These are phyloP conservation scores for Cotesia glomerata DNA, from an alignment of 1,140 invertebrate species.

Conservation along the genomic window DNA sequence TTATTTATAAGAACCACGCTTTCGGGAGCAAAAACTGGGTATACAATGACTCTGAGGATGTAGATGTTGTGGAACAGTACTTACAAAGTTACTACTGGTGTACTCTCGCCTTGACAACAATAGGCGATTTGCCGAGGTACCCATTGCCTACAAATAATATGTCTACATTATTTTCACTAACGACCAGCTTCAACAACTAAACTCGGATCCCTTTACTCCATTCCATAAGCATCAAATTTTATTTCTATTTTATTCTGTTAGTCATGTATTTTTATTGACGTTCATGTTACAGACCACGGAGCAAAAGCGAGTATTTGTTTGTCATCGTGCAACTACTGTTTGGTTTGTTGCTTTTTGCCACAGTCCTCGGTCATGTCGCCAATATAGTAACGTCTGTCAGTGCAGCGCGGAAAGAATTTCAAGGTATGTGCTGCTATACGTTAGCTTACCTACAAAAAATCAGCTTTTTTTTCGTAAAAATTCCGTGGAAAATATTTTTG, in stretches of 20 bases:
- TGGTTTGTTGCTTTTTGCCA: constrained; percentile 89
- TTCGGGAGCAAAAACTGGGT: constrained; percentile 92
- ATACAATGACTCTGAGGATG: constrained; percentile 80
- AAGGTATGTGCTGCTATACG: constrained; percentile 73
- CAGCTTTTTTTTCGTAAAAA: background rate
- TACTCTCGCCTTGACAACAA: constrained; percentile 92
- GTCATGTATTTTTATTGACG: background rate
- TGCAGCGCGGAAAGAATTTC: constrained; percentile 92
- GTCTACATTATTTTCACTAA: background rate
- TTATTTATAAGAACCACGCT: constrained; percentile 92
- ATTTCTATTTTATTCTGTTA: background rate
- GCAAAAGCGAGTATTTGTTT: constrained; percentile 90
- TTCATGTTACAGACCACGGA: constrained; percentile 69
- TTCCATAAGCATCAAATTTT: background rate
- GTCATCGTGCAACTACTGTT: constrained; percentile 89
- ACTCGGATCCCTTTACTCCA: too few relatives aligned
- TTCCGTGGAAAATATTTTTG: too few relatives aligned
- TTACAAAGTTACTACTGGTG: constrained; percentile 98
- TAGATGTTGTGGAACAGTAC: constrained; percentile 92
- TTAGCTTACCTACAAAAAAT: background rate
- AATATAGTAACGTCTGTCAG: constrained; percentile 96
- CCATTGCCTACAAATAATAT: background rate
- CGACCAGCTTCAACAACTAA: background rate
- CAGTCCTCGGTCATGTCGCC: constrained; percentile 91
- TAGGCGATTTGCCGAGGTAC: constrained; percentile 69